Evolutionary conservation across 2,113 vertebrate species (phyloP).

Genomic region (Bos taurus): ARS-UCD2.0 NC_037339.1:44168001-44168500

Average conservation of each 20-base stretch:
- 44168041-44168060: no score
- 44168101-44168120: no score
- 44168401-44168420: background rate
- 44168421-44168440: background rate
- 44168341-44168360: background rate
- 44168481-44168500: background rate
- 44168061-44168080: no score
- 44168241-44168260: no score
- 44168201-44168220: no score
- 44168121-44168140: no score
- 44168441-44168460: background rate
- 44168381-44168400: background rate
- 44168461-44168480: background rate
- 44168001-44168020: background rate
- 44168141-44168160: no score
- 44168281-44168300: background rate
- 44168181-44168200: no score
- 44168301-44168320: background rate
- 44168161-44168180: no score
- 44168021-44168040: background rate
- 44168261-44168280: background rate
- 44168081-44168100: no score
- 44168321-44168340: background rate
- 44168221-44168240: no score
- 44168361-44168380: background rate